Evolutionary conservation across 2,797 vertebrate species (phyloP).

Genomic region (Botia almorhae): DNA sequence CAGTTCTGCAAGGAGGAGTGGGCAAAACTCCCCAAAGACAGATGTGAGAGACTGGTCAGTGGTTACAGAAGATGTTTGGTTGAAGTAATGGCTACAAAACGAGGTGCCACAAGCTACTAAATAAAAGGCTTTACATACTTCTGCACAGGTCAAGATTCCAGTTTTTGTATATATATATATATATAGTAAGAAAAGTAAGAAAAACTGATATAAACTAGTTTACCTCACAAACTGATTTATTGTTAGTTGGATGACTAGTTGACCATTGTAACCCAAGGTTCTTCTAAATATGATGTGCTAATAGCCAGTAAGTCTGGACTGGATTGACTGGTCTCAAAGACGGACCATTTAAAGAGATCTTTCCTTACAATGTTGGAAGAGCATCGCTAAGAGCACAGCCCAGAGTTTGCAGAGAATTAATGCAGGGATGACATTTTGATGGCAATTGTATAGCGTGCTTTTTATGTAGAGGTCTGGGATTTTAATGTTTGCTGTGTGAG

Average conservation of each 20-base stretch:
- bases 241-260: not conserved
- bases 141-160: no score
- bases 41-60: no score
- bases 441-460: slow-evolving; percentile 65
- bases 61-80: no score
- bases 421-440: slow-evolving; percentile 75
- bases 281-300: slow-evolving; percentile 23
- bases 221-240: not conserved
- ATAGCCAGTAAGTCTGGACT: not conserved
- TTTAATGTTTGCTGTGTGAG: slow-evolving; percentile 67
- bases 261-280: not conserved
- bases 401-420: slow-evolving; percentile 65
- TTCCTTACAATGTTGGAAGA: slow-evolving; percentile 38
- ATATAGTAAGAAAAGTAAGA: no score
- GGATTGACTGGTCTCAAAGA: slow-evolving; percentile 18
- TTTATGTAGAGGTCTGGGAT: slow-evolving; percentile 71
- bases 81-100: no score
- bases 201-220: no score
- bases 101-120: no score
- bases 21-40: no score
- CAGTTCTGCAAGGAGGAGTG: no score
- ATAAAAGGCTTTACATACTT: no score
- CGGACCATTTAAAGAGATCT: slow-evolving; percentile 28
- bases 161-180: no score
- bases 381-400: slow-evolving; percentile 19